Evolutionary conservation across 2,888 invertebrate genomes (phyloP).

Genomic region (Cerceris rybyensis): DNA sequence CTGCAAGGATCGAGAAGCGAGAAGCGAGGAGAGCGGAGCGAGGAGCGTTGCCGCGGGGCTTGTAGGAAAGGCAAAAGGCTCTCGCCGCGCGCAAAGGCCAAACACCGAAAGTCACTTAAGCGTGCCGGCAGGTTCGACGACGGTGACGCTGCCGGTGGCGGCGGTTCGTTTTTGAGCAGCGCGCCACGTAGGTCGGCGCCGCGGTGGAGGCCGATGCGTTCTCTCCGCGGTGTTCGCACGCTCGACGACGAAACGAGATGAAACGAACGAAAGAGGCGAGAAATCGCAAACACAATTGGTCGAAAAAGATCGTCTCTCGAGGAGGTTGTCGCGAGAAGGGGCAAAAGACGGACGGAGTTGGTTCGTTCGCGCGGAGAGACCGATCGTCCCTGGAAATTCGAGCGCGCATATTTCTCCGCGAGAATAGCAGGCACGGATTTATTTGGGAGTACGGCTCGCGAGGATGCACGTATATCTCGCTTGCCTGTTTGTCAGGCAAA

Average conservation of each 20-base stretch:
- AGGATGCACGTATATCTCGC: slow-evolving; percentile 26
- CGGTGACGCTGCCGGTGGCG: slow-evolving; percentile 12
- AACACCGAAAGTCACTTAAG: slow-evolving; percentile 81
- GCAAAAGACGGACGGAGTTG: too few species aligned
- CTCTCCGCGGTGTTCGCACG: slow-evolving; percentile 56
- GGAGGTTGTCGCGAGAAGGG: too few species aligned
- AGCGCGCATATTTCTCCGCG: slow-evolving; percentile 12
- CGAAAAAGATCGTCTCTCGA: too few species aligned
- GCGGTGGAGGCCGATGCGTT: slow-evolving; percentile 58
- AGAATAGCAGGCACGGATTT: slow-evolving; percentile 31
- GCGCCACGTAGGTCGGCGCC: slow-evolving; percentile 62
- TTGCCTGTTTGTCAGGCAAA: slow-evolving; percentile 42
- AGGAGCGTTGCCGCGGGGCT: slow-evolving; percentile 57
- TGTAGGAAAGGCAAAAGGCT: slow-evolving; percentile 72
- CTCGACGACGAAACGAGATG: slow-evolving; percentile 36
- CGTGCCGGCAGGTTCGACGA: slow-evolving; percentile 70
- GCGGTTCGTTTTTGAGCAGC: slow-evolving; percentile 64
- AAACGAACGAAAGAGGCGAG: too few species aligned
- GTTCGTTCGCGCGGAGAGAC: neutral
- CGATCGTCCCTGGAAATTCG: neutral
- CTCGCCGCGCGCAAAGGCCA: slow-evolving; percentile 70
- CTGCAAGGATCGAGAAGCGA: neutral
- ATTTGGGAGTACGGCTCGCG: slow-evolving; percentile 34
- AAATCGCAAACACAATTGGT: too few species aligned
- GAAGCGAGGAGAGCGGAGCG: slow-evolving; percentile 3